Base-by-base conservation (phyloP, 2,797 vertebrate species). In the Hyperoplus lanceolatus region DNA sequence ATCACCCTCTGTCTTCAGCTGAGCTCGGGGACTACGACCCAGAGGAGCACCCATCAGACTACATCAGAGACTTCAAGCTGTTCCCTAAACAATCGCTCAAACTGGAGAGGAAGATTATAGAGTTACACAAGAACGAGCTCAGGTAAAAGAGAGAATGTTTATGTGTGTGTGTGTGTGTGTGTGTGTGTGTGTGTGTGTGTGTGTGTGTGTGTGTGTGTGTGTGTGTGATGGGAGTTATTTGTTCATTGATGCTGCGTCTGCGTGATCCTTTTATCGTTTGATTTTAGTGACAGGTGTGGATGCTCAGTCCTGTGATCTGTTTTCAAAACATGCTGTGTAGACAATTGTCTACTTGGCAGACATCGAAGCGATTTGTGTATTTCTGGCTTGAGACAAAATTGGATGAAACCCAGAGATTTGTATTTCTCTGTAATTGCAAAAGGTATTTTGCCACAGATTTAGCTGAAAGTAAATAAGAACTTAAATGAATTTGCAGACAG, bases 1-100 rank as follows among this genome's bases (percentile, higher is more conserved):
- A 0, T 58, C 4, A 8, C 36, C 14, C 1, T 54, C 29, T 79
- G 59, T 50, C 71, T 77, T 7, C 80, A 99, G 98, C 97, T 93
- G 98, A 99, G 87, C 95, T 99, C 8, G 98, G 98, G 71, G 97
- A 99, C 93, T 97, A 97, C 0, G 97, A 99, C 87, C 95, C 96
- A 63, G 97, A 98, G 53, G 97, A 98, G 81, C 97, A 99, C 66
- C 95, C 96, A 13, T 97, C 97, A 71, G 97, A 97, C 95, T 99
- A 99, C 84, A 95, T 99, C 94, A 94, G 92, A 1, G 97, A 99
- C 88, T 98, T 99, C 78, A 97, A 96, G 86, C 96, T 99, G 87
- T 99, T 99, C 87, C 98, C 98, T 38, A 99, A 99, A 90, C 98
- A 98, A 74, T 97, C 97, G 45, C 97, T 97, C 87, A 99, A 98